Evolutionary conservation across 2,888 invertebrate species (phyloP).

Genomic region (Pachymerium ferrugineum): DNA sequence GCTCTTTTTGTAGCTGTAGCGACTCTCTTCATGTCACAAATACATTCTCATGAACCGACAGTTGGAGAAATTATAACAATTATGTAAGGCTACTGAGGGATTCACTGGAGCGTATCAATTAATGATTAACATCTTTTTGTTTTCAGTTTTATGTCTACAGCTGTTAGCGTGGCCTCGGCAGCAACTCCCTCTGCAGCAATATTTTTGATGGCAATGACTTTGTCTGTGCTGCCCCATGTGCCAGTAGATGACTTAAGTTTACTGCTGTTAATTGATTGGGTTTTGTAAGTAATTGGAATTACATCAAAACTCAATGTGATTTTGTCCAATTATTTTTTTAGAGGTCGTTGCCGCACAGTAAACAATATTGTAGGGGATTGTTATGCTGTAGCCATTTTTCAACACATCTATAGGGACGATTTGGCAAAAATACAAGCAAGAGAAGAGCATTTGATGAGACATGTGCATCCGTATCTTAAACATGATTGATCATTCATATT

Average conservation of each 20-base stretch:
- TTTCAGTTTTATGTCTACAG: constrained; percentile 68
- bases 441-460: neutral
- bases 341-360: constrained; percentile 77
- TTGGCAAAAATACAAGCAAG: neutral
- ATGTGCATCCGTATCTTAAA: neutral
- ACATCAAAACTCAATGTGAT: neutral
- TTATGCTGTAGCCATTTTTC: constrained; percentile 78
- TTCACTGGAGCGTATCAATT: neutral
- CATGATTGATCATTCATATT: too few relatives aligned
- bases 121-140: neutral
- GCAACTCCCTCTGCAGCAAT: constrained; percentile 81
- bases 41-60: constrained; percentile 73
- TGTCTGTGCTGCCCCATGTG: constrained; percentile 69
- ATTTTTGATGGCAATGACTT: constrained; percentile 70
- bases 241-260: constrained; percentile 74
- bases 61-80: constrained; percentile 81
- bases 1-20: constrained; percentile 83
- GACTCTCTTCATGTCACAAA: constrained; percentile 78
- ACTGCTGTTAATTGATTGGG: constrained; percentile 82
- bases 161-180: constrained; percentile 81
- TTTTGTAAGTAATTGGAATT: constrained; percentile 63
- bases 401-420: constrained; percentile 73
- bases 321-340: constrained; percentile 44
- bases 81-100: constrained; percentile 57
- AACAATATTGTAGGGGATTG: constrained; percentile 85